Evolutionary conservation across 2,797 vertebrate genomes (phyloP), one percentile per base, ranked within the genome.

Genomic region (Poecile montanus): DNA sequence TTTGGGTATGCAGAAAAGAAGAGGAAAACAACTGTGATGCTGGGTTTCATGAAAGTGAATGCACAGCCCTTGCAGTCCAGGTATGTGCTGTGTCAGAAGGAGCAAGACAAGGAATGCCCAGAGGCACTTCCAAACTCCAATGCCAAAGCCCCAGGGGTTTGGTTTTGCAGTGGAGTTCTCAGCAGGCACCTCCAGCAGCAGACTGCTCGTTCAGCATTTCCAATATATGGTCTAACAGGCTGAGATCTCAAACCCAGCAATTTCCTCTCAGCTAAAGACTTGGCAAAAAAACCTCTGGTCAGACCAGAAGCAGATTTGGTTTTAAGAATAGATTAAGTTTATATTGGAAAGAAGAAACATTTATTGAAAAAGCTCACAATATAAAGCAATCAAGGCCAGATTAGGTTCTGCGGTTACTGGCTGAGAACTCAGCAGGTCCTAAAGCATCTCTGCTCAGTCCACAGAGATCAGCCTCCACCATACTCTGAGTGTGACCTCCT

Each of bases 291-390:
- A 34, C 6, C 16, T 68, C 50, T 32, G 36, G 50, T 87, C 61
- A 80, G 61, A 89, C 29, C 67, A 91, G 87, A 90, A 58, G 77
- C 50, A 94, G 65, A 83, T 80, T 94, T 85, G 47, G 20, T 40
- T 75, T 95, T 70, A 94, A 84, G 73, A 91, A 82, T 1, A 89
- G n/a, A 77, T 76, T 58, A 70, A 42, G 53, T 85, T 95, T 82
- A 77, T 51, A 71, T 1, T 75, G 65, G 71, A 91, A 87, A 82
- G 36, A 61, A 79, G 16, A 82, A 95, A 76, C 15, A 67, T 50
- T 66, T 70, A 56, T 54, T 71, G 20, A 36, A 84, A 76, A 67
- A 7, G 0, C 6, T 25, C 19, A 51, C 34, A 54, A 48, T 50
- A 50, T 15, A 94, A 94, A 91, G 78, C 32, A 85, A 83, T 22